Conservation (phyloP, 2,888 invertebrate genomes). For the Spisula subtruncata region DNA sequence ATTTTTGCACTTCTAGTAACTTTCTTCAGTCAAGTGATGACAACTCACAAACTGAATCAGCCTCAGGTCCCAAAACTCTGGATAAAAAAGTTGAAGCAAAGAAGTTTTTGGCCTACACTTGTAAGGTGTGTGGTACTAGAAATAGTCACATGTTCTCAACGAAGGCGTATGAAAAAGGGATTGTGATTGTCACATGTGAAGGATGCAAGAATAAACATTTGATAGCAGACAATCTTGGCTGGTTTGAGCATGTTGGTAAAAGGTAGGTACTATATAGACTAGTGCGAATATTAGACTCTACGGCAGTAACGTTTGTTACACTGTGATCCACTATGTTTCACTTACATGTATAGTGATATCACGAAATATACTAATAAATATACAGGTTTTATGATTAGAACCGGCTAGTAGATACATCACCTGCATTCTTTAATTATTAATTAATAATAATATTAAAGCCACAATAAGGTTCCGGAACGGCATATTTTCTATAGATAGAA, state of each 20-base stretch:
- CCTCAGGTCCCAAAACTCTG: not conserved
- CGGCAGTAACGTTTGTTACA: no score
- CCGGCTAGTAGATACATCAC: no score
- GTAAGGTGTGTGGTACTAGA: conserved; percentile 94
- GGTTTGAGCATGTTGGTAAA: conserved; percentile 93
- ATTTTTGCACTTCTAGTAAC: not conserved
- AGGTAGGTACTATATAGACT: conserved; percentile 74
- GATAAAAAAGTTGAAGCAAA: conserved; percentile 63
- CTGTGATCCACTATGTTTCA: no score
- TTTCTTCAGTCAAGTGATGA: not conserved
- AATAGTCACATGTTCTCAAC: conserved; percentile 95
- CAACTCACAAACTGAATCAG: not conserved
- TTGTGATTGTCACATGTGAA: conserved; percentile 96
- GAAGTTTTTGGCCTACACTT: conserved; percentile 92
- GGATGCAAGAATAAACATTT: conserved; percentile 96
- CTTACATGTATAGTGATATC: no score
- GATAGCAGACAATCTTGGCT: conserved; percentile 98
- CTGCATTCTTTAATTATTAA: no score
- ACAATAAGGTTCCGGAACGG: no score
- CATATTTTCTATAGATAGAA: no score
- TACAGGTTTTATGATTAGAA: no score
- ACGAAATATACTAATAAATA: no score
- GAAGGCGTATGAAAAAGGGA: conserved; percentile 94
- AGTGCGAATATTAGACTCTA: no score
- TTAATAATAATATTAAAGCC: no score